phyloP scores from a whole-genome alignment of 2,113 vertebrate species.

The Procavia capensis region DNA sequence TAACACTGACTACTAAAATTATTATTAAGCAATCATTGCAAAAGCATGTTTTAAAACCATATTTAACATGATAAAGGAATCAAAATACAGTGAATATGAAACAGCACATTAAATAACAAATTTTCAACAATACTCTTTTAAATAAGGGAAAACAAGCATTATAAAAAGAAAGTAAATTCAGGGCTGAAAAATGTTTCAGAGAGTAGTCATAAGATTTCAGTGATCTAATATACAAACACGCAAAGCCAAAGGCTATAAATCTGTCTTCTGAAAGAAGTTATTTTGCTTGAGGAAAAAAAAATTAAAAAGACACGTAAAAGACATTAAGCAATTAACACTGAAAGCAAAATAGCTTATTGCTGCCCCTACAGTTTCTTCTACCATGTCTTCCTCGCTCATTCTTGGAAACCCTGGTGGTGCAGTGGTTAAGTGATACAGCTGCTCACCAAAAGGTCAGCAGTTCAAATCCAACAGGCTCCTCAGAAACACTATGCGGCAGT shows the following conservation, averaged over 20 bases:
- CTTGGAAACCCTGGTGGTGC: too few species aligned
- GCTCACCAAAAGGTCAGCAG: too few species aligned
- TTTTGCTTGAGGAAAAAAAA: not conserved
- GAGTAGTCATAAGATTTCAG: constrained; percentile 39
- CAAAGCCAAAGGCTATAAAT: not conserved
- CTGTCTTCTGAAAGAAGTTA: not conserved
- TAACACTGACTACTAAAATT: not conserved
- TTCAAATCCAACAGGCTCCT: too few species aligned
- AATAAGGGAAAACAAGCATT: constrained; percentile 8
- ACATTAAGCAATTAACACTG: not conserved
- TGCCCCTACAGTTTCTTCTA: not conserved
- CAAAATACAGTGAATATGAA: constrained; percentile 33
- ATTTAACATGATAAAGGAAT: not conserved
- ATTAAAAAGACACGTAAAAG: not conserved
- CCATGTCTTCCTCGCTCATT: not conserved
- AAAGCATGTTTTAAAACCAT: not conserved
- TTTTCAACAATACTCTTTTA: not conserved
- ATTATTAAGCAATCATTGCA: not conserved
- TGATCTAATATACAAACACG: constrained; percentile 10
- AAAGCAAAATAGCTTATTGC: not conserved
- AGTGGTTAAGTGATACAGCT: too few species aligned
- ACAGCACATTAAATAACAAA: not conserved
- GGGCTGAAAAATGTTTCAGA: not conserved
- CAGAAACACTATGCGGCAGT: too few species aligned
- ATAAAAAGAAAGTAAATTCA: not conserved